Conservation (phyloP, 2,797 vertebrate species). For the Mormyrops attenuatus region DNA sequence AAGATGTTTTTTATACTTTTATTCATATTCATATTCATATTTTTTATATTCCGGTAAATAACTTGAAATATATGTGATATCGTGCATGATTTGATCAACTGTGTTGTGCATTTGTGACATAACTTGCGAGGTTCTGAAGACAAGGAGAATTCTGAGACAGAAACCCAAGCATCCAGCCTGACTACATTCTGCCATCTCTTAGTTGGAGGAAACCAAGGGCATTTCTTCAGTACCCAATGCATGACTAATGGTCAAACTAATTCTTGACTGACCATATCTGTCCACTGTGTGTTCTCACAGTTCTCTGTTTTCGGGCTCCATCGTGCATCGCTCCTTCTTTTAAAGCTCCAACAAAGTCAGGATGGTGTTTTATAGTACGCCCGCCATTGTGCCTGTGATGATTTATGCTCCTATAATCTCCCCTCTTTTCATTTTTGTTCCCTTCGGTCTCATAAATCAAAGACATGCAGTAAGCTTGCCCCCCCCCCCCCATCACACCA, state of each 20-base stretch:
- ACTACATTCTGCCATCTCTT: neutral
- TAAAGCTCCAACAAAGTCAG: constrained; percentile 30
- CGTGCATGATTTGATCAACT: neutral
- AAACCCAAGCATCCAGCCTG: neutral
- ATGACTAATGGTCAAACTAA: constrained; percentile 54
- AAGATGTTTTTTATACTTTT: neutral
- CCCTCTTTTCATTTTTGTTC: constrained; percentile 42
- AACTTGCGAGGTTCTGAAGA: neutral
- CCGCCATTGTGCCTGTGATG: constrained; percentile 52
- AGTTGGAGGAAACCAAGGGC: constrained; percentile 14
- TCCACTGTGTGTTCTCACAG: constrained; percentile 56
- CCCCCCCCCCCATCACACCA: constrained; percentile 37
- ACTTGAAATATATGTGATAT: neutral
- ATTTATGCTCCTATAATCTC: constrained; percentile 53
- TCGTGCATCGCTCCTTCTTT: constrained; percentile 26
- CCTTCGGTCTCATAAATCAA: constrained; percentile 52
- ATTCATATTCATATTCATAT: too few species aligned
- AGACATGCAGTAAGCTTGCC: constrained; percentile 39
- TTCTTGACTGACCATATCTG: constrained; percentile 49
- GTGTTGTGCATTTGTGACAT: neutral
- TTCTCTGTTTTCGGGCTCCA: constrained; percentile 51
- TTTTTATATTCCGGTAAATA: neutral
- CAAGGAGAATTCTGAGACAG: neutral
- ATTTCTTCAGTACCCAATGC: constrained; percentile 33
- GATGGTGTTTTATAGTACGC: constrained; percentile 48